Percentiles rank a stretch among this genome's conserved stretches.
phyloP scores from a whole-genome alignment of 1,140 invertebrate genomes.

The Tetraneura akinire region DNA sequence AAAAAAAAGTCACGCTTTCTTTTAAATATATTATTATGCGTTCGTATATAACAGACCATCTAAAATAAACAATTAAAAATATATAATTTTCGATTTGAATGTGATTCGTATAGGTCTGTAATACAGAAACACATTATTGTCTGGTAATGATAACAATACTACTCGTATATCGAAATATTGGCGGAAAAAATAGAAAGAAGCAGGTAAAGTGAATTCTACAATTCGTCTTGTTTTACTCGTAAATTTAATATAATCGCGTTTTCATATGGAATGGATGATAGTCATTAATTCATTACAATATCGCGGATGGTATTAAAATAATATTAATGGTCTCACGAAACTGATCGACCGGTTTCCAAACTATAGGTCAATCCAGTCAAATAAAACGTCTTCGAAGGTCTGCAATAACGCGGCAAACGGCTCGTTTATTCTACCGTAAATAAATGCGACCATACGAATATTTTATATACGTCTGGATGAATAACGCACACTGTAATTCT shows the following conservation, averaged over 20 bases:
- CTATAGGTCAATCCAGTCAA: constrained; percentile 11
- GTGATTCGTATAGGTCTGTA: too few species aligned
- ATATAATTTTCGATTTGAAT: too few species aligned
- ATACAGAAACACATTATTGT: too few species aligned
- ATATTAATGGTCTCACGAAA: neutral
- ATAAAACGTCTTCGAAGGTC: neutral
- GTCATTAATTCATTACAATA: neutral
- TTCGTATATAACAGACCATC: too few species aligned
- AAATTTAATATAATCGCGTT: too few species aligned
- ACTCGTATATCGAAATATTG: too few species aligned
- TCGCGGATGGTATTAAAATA: neutral
- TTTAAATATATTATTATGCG: neutral
- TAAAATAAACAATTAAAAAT: too few species aligned
- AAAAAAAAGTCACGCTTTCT: neutral
- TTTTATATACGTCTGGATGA: neutral
- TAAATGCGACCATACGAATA: neutral
- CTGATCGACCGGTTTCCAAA: neutral
- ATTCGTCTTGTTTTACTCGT: too few species aligned
- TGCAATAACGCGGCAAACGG: neutral
- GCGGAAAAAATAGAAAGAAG: too few species aligned
- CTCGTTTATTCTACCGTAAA: neutral
- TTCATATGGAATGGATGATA: neutral
- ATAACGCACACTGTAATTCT: neutral
- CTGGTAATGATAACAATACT: too few species aligned
- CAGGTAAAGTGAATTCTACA: too few species aligned